Conservation (phyloP, 2,888 invertebrate genomes). For the Cepaea hortensis region DNA sequence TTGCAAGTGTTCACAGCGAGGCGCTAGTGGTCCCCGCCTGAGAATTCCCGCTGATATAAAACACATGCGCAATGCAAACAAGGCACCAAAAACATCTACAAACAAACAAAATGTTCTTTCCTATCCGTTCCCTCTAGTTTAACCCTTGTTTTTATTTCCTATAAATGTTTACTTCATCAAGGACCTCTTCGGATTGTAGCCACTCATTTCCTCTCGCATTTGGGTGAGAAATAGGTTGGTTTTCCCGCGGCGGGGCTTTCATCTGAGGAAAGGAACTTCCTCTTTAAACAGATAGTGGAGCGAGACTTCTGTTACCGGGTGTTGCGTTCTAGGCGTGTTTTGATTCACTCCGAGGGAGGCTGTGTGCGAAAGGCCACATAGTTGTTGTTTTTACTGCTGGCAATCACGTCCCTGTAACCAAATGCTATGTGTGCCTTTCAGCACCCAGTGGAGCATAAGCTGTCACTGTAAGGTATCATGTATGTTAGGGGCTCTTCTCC, state of each 20-base stretch:
- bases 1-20: slow-evolving; percentile 28
- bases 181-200: slow-evolving; percentile 34
- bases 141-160: slow-evolving; percentile 24
- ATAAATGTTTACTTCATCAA: slow-evolving; percentile 32
- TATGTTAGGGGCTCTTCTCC: too few relatives aligned
- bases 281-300: background rate
- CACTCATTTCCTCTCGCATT: slow-evolving; percentile 27
- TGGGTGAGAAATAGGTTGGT: slow-evolving; percentile 18
- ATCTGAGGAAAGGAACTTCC: slow-evolving; percentile 12
- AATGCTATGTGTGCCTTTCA: too few relatives aligned
- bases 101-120: slow-evolving; percentile 42
- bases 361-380: slow-evolving; percentile 17
- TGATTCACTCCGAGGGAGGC: slow-evolving; percentile 2
- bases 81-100: slow-evolving; percentile 34
- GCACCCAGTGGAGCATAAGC: too few relatives aligned
- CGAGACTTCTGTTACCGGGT: background rate
- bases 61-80: slow-evolving; percentile 43
- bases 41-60: slow-evolving; percentile 34
- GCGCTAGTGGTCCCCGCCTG: background rate
- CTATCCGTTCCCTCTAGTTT: background rate
- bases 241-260: slow-evolving; percentile 15
- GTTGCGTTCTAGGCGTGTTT: background rate
- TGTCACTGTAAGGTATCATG: too few relatives aligned
- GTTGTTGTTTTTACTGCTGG: slow-evolving; percentile 17
- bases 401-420: background rate